These are phyloP conservation scores for Ernsta delagoae DNA, from an alignment of 2,888 invertebrate genomes.

Conservation along the genomic window DNA sequence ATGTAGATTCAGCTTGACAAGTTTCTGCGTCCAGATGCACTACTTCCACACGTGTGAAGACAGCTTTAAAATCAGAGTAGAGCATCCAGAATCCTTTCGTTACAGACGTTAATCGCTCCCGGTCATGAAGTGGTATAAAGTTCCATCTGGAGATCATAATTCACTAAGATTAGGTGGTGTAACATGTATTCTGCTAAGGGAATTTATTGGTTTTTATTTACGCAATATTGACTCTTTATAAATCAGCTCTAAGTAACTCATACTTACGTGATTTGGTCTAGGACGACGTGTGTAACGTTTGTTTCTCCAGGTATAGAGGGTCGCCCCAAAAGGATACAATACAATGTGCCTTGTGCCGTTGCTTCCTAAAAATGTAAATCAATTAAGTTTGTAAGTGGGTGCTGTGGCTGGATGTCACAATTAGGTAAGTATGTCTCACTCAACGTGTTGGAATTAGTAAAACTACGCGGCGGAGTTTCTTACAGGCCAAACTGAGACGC, in stretches of 20 bases:
- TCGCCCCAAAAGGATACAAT: slow-evolving; percentile 60
- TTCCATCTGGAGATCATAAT: slow-evolving; percentile 84
- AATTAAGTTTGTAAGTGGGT: not conserved
- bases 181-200: no score
- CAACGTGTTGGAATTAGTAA: no score
- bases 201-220: no score
- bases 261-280: no score
- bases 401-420: no score
- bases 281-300: slow-evolving; percentile 1
- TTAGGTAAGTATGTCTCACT: no score
- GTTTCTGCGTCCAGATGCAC: slow-evolving; percentile 95
- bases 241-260: no score
- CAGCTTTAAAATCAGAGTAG: slow-evolving; percentile 91
- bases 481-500: no score
- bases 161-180: no score
- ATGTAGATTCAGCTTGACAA: slow-evolving; percentile 92
- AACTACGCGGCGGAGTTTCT: no score
- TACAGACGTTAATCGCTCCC: slow-evolving; percentile 88
- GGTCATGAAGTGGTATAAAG: slow-evolving; percentile 89
- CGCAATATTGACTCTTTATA: no score
- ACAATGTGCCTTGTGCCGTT: slow-evolving; percentile 53
- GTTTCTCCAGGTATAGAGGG: slow-evolving; percentile 59
- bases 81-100: slow-evolving; percentile 94
- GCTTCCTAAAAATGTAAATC: not conserved
- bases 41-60: slow-evolving; percentile 92